Base-by-base conservation (phyloP, 1,140 invertebrate genomes). In the Caenorhabditis briggsae region DNA sequence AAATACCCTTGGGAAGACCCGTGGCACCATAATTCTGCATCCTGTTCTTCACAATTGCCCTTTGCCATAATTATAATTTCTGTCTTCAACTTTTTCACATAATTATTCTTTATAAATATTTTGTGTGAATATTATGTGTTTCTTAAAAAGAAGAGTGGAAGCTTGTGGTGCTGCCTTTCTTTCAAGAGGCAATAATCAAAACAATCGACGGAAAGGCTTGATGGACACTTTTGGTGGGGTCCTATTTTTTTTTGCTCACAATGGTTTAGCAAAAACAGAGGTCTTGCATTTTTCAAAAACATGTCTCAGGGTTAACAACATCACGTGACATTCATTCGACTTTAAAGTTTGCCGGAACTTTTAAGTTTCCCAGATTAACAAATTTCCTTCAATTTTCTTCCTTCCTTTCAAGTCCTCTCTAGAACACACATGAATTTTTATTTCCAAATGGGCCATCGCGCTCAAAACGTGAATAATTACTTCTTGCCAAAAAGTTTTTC, bases 161-260 rank as follows among this genome's bases (percentile, higher is more conserved):
- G 12, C 59, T 61, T 25, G 2, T 16, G 1, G 11, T 53, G 9
- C 56, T 46, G 8, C 9, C 20, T 20, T 23, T 78, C 70, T 78
- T 12, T 78, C 70, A 78, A 78, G 70, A 50, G 70, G 70, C 70
- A 78, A 78, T 78, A 48, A 78, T 78, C 46, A 78, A 78, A 78
- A 78, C 70, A 78, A 78, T 78, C 70, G 70, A 78, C 70, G 64
- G 64, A 78, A 25, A 78, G 33, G 43, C 46, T 78, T 78, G 70
- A 78, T 78, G 70, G 46, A 48, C 33, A 50, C 46, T 78, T 78
- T 78, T 78, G 46, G 70, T 78, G 33, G 33, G 33, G 33, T 1
- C 33, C 70, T 50, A 48, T 78, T 50, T 78, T 78, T n/a, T 46
- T 8, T 11, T 61, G 59, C 59, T 61, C 59, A 61, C 59, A 61